A percentile compares a stretch with the other conserved stretches of the same genome.
phyloP scores from a whole-genome alignment of 2,888 invertebrate genomes.

The Harpalus rubripes region DNA sequence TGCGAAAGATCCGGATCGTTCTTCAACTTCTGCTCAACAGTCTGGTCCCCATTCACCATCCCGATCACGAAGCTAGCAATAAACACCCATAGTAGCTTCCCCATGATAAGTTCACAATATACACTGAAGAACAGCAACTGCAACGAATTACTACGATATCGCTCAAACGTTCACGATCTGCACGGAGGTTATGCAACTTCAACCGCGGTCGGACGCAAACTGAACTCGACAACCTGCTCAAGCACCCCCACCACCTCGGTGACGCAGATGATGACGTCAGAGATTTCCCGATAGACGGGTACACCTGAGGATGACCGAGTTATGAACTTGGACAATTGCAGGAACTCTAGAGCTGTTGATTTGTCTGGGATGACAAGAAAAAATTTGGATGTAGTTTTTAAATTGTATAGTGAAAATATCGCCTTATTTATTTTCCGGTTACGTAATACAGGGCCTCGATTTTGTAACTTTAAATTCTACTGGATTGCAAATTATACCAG shows the following conservation, averaged over 20 bases:
- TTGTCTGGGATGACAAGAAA: too few species aligned
- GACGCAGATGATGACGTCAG: constrained; percentile 49
- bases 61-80: constrained; percentile 53
- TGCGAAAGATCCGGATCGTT: constrained; percentile 84
- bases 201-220: constrained; percentile 58
- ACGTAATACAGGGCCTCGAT: too few species aligned
- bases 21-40: constrained; percentile 82
- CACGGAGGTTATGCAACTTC: neutral
- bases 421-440: too few species aligned
- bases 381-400: too few species aligned
- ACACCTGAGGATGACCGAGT: constrained; percentile 13
- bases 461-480: too few species aligned
- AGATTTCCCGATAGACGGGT: constrained; percentile 22
- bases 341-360: neutral
- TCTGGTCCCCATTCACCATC: constrained; percentile 72
- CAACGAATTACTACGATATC: neutral
- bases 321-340: neutral
- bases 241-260: constrained; percentile 53
- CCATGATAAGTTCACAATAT: constrained; percentile 28
- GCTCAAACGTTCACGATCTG: neutral
- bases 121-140: constrained; percentile 11
- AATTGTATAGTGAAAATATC: too few species aligned
- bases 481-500: too few species aligned
- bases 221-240: constrained; percentile 59
- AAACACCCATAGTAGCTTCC: constrained; percentile 41